Percentiles rank a stretch among this genome's conserved stretches.
Conservation (phyloP, 2,113 vertebrate genomes). For the Proterorhinus semilunaris region DNA sequence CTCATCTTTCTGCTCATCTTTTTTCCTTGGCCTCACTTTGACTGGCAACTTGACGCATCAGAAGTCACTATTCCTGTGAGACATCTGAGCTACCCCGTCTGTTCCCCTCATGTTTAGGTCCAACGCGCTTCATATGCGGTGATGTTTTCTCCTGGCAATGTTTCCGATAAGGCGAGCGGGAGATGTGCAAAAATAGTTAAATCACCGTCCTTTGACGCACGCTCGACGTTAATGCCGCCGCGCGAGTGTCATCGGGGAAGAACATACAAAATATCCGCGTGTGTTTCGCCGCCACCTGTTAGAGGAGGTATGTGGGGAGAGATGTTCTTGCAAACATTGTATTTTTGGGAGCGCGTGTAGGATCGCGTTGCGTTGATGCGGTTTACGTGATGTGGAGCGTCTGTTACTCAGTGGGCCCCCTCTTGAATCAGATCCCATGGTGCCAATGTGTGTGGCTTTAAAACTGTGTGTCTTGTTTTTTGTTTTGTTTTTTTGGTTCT, state of each 20-base stretch:
- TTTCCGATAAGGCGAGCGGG: constrained; percentile 4
- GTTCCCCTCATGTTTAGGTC: constrained; percentile 21
- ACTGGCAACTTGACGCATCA: constrained; percentile 13
- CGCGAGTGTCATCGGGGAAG: constrained; percentile 9
- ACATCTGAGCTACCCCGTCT: constrained; percentile 39
- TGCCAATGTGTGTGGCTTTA: constrained; percentile 39
- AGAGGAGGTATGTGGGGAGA: constrained; percentile 14
- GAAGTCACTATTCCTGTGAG: constrained; percentile 25
- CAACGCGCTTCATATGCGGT: background rate
- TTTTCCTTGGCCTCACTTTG: constrained; percentile 10
- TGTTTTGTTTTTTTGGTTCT: background rate
- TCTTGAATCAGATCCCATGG: constrained; percentile 25
- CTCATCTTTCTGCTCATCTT: background rate
- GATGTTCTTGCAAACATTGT: constrained; percentile 3
- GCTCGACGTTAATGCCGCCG: background rate
- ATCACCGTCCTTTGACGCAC: constrained; percentile 22
- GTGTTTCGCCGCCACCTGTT: constrained; percentile 23
- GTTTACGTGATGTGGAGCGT: constrained; percentile 49
- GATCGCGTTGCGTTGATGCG: constrained; percentile 32
- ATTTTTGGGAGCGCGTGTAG: constrained; percentile 11
- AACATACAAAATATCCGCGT: constrained; percentile 1
- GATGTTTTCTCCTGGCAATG: constrained; percentile 4
- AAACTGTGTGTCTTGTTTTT: constrained; percentile 21
- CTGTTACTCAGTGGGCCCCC: constrained; percentile 61
- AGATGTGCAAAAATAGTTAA: background rate